These are phyloP conservation scores for Diacarnus erythraeanus DNA, from an alignment of 37 sponge, comb jelly and placozoan genomes.

Conservation along the genomic window DNA sequence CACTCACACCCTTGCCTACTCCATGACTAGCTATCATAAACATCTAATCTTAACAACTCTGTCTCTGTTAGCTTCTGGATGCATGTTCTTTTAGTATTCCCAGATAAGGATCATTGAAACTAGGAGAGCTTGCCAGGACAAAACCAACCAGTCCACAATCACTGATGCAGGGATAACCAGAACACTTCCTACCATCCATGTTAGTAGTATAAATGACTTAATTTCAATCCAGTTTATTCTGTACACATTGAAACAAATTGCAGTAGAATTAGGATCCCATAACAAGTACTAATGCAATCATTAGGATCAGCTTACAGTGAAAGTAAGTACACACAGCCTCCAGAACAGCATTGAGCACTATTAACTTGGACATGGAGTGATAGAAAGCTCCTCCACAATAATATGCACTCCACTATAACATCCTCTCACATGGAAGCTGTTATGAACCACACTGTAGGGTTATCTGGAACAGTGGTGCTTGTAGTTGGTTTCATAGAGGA, in stretches of 20 bases:
- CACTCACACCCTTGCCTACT: no score
- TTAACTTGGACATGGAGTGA: neutral
- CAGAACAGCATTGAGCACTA: slow-evolving; percentile 36
- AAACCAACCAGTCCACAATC: slow-evolving; percentile 51
- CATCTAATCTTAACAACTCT: no score
- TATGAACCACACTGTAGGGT: slow-evolving; percentile 56
- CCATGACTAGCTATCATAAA: no score
- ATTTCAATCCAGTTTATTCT: no score
- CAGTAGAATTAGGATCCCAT: no score
- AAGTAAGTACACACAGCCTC: slow-evolving; percentile 58
- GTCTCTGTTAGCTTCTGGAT: no score
- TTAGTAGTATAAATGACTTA: no score
- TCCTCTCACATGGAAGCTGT: slow-evolving; percentile 67
- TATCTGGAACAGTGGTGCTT: slow-evolving; percentile 54
- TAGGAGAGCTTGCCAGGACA: slow-evolving; percentile 22
- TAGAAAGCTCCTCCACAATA: slow-evolving; percentile 61
- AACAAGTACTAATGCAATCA: no score
- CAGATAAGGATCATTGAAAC: no score
- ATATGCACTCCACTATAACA: slow-evolving; percentile 69
- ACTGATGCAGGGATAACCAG: slow-evolving; percentile 55
- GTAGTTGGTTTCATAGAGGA: slow-evolving; percentile 54
- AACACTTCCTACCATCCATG: slow-evolving; percentile 62
- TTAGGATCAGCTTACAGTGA: no score
- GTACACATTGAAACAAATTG: no score
- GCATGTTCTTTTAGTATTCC: no score